A percentile compares a stretch with the other conserved stretches of the same genome.
phyloP scores from a whole-genome alignment of 2,797 vertebrate species.

The Enteromius treurensis region DNA sequence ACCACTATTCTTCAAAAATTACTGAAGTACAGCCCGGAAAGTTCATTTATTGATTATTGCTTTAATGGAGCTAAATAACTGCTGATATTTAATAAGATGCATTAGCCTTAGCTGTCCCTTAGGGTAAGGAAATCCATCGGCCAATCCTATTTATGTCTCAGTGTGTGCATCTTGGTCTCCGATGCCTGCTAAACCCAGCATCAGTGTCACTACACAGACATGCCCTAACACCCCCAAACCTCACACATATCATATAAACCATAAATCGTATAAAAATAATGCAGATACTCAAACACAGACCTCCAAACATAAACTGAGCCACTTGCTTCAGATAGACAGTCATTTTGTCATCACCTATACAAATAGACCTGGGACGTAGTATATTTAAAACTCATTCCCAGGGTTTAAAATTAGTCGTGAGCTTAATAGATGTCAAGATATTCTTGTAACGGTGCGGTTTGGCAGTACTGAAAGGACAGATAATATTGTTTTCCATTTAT shows the following conservation, averaged over 20 bases:
- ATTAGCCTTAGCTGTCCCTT: background rate
- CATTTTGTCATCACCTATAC: conserved; percentile 55
- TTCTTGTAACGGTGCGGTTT: background rate
- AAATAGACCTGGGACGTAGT: conserved; percentile 41
- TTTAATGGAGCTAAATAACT: conserved; percentile 4
- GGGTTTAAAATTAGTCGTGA: conserved; percentile 47
- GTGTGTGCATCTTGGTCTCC: conserved; percentile 1
- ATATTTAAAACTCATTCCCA: conserved; percentile 59
- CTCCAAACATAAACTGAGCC: background rate
- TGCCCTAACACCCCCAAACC: conserved; percentile 1
- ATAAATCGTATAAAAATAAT: conserved; percentile 11
- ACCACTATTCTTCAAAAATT: no score
- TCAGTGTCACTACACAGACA: no score
- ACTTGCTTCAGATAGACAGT: conserved; percentile 26
- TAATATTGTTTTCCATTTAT: conserved; percentile 37
- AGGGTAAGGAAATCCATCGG: background rate
- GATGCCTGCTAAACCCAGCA: no score
- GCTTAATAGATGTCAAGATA: conserved; percentile 9
- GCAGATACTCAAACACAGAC: background rate
- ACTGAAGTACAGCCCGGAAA: background rate
- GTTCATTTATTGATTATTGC: conserved; percentile 22
- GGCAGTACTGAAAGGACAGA: background rate
- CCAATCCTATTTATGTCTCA: background rate
- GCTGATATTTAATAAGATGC: conserved; percentile 1
- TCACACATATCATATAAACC: background rate